phyloP scores from a whole-genome alignment of 2,113 vertebrate species.

The Cisticola juncidis region DNA sequence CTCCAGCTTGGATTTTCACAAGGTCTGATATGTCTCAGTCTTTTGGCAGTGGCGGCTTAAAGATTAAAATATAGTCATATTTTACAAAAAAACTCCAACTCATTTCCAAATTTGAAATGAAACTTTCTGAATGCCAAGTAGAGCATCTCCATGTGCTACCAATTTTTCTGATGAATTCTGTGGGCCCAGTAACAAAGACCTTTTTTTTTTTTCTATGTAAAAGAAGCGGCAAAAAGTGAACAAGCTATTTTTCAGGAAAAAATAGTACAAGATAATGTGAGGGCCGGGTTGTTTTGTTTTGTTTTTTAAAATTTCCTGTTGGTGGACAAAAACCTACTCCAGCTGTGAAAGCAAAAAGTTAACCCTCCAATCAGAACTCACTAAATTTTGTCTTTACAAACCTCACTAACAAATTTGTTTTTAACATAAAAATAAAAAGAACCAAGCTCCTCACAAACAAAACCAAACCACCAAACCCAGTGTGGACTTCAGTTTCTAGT shows the following conservation, averaged over 20 bases:
- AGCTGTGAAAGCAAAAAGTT: background rate
- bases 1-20: background rate
- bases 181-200: background rate
- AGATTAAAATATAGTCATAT: background rate
- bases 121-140: background rate
- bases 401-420: background rate
- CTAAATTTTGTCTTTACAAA: background rate
- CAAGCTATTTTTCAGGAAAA: background rate
- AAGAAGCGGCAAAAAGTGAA: background rate
- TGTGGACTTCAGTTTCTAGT: background rate
- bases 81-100: background rate
- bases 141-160: background rate
- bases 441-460: background rate
- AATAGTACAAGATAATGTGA: background rate
- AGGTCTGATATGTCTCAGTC: background rate
- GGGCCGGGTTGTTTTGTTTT: background rate
- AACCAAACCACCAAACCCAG: background rate
- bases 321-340: background rate
- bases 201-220: background rate
- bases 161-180: background rate
- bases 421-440: background rate
- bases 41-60: background rate
- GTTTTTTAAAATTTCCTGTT: background rate
- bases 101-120: background rate
- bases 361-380: background rate